These are phyloP conservation scores for Falco naumanni DNA, from an alignment of 2,797 vertebrate genomes.

Conservation along the genomic window DNA sequence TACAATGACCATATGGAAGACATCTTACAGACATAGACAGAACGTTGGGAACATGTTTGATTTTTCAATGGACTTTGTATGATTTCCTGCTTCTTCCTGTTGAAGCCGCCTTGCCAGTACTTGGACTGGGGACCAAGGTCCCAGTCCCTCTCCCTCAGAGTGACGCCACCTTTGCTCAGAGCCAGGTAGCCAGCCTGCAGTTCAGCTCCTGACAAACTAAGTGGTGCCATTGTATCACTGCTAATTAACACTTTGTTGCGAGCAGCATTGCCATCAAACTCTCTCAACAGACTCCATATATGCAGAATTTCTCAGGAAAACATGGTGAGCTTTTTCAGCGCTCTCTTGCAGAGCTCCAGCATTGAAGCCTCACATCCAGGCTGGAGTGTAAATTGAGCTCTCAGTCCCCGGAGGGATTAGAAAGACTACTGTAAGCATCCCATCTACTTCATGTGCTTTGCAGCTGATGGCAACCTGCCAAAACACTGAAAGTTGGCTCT, in stretches of 20 bases:
- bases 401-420: neutral
- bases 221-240: neutral
- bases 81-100: neutral
- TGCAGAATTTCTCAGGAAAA: neutral
- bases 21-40: neutral
- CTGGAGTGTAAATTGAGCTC: neutral
- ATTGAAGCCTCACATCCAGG: neutral
- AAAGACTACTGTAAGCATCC: neutral
- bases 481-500: neutral
- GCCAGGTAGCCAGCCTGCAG: accelerated
- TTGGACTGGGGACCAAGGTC: neutral
- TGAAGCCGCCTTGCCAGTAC: accelerated
- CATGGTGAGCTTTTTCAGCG: neutral
- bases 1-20: neutral
- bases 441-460: neutral
- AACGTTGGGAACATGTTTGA: neutral
- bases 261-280: neutral
- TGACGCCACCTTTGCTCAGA: neutral
- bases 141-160: neutral
- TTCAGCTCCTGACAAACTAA: neutral
- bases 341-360: neutral
- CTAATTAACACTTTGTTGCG: neutral
- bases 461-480: neutral
- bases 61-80: neutral
- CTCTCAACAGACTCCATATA: neutral